Evolutionary conservation across 1,140 invertebrate genomes (phyloP).

Genomic region (Coptotermes formosanus): DNA sequence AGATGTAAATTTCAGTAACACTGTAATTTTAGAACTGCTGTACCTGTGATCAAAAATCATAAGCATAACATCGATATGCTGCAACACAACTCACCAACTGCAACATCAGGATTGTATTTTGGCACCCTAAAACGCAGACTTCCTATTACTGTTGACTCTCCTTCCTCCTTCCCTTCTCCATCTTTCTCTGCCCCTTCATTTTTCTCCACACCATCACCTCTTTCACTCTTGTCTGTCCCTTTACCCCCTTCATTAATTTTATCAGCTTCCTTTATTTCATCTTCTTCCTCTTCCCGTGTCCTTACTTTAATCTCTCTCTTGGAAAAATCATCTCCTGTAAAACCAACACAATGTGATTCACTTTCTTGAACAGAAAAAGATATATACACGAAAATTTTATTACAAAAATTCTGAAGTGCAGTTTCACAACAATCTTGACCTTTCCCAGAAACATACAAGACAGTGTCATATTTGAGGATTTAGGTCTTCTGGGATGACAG

Average conservation of each 20-base stretch:
- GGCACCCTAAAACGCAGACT: constrained; percentile 29
- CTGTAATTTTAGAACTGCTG: too few relatives aligned
- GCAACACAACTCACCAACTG: constrained; percentile 35
- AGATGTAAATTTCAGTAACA: too few relatives aligned
- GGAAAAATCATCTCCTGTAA: constrained; percentile 30
- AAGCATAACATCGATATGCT: too few relatives aligned
- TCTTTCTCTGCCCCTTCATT: constrained; percentile 46
- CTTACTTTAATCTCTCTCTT: constrained; percentile 32
- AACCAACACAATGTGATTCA: background rate
- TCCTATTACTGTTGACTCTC: background rate
- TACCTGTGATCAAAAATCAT: too few relatives aligned
- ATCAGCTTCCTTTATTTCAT: constrained; percentile 32
- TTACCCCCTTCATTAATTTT: constrained; percentile 20
- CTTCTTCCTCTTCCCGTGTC: constrained; percentile 33
- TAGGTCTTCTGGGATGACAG: too few relatives aligned
- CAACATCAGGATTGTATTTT: constrained; percentile 37
- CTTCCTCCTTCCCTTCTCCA: background rate
- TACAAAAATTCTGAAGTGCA: background rate
- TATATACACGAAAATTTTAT: constrained; percentile 19
- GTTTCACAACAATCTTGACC: too few relatives aligned
- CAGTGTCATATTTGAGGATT: too few relatives aligned
- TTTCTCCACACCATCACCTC: constrained; percentile 49
- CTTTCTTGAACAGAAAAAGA: background rate
- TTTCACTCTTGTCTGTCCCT: constrained; percentile 48
- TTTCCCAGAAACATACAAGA: too few relatives aligned